Evolutionary conservation across 2,888 invertebrate species (phyloP), one percentile per base, ranked within the genome.

Genomic region (Galeopsomyia nigrocyanea): DNA sequence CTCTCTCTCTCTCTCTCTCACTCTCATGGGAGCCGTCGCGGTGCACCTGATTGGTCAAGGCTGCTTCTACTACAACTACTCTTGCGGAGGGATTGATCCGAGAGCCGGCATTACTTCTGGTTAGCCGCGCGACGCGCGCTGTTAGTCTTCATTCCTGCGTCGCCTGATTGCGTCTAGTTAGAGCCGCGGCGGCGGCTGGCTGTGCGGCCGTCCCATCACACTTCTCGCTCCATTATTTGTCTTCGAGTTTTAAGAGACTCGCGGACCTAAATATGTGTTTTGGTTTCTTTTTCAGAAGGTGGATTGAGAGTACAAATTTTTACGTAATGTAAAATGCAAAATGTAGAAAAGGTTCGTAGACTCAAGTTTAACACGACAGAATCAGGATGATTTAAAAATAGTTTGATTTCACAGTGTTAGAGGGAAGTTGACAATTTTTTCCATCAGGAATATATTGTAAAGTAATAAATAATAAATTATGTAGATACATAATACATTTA

Each of bases 111-210:
- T 86, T 86, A 85, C 83, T 86, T 82, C 83, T 84, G 85, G 84
- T 86, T 86, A 86, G 84, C 84, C 84, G 82, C 83, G 82, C 81
- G 84, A 82, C 82, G 82, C 80, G 82, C 80, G 81, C 81, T 84
- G 83, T 85, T 86, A 84, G 83, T 85, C 85, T 86, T 86, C 85
- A 84, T 86, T 86, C 82, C 80, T 80, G 78, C 22, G 50, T 79
- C 83, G 79, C 82, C 82, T 86, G 83, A 86, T 86, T 84, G 84
- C 82, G 85, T 84, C 85, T 84, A 85, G 85, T 86, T 86, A 85
- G 83, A 63, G 55, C 80, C 82, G 80, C 80, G 81, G 82, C 82
- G 82, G 79, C 78, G 79, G 79, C 82, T n/a, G n/a, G n/a, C n/a
- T n/a, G n/a, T n/a, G 84, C 84, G 80, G 80, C 85, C 81, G 79